A percentile compares a stretch with the other conserved stretches of the same genome.
Evolutionary conservation across 2,888 invertebrate species (phyloP).

Genomic region (Microctonus hyperodae): DNA sequence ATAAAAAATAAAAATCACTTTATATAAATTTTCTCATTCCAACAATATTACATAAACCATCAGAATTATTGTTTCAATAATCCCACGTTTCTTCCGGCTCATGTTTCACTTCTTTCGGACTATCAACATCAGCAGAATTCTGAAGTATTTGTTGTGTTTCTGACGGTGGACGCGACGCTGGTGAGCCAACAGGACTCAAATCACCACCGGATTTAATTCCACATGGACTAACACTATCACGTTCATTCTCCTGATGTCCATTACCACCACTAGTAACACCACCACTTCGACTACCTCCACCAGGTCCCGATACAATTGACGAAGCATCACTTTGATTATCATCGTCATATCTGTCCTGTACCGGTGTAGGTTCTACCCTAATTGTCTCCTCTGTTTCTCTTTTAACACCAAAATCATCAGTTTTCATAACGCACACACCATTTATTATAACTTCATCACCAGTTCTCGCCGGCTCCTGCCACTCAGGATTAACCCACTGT

Average conservation of each 20-base stretch:
- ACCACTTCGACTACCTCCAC: constrained; percentile 56
- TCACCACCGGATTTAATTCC: constrained; percentile 55
- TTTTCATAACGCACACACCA: constrained; percentile 91
- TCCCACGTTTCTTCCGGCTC: constrained; percentile 62
- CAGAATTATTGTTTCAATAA: constrained; percentile 49
- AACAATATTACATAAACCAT: constrained; percentile 9
- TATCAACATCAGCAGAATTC: constrained; percentile 47
- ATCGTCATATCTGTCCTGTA: constrained; percentile 70
- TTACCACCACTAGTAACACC: constrained; percentile 55
- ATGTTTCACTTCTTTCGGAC: constrained; percentile 59
- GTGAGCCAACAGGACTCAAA: constrained; percentile 55
- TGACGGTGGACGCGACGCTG: constrained; percentile 51
- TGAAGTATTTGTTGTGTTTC: constrained; percentile 37
- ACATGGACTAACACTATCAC: constrained; percentile 58
- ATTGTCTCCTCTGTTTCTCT: constrained; percentile 73
- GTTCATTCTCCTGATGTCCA: constrained; percentile 56
- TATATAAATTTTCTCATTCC: neutral
- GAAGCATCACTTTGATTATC: constrained; percentile 65
- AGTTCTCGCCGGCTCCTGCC: constrained; percentile 72
- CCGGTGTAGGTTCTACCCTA: constrained; percentile 79
- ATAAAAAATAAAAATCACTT: too few relatives aligned
- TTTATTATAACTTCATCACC: constrained; percentile 88
- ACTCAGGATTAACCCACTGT: constrained; percentile 96
- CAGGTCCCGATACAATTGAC: constrained; percentile 55
- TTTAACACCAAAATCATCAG: constrained; percentile 73